phyloP scores from a whole-genome alignment of 1,140 invertebrate genomes.

The Cyphomyrmex costatus region DNA sequence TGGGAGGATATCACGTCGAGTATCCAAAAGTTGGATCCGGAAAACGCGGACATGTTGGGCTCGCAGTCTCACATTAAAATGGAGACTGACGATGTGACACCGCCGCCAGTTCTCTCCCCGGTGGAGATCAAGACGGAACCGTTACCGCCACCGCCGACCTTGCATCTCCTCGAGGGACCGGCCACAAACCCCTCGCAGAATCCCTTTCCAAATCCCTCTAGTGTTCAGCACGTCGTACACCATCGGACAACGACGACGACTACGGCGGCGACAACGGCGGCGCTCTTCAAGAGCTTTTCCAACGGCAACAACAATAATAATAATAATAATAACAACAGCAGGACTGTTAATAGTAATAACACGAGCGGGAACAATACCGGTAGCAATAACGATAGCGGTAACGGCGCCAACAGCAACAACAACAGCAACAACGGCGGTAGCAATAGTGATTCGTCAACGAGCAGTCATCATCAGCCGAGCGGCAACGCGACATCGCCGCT shows the following conservation, averaged over 20 bases:
- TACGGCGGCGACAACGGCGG: constrained; percentile 63
- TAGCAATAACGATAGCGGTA: constrained; percentile 69
- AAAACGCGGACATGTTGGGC: constrained; percentile 95
- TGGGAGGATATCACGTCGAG: constrained; percentile 96
- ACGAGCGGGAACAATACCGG: constrained; percentile 53
- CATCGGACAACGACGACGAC: constrained; percentile 78
- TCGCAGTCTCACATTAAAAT: constrained; percentile 89
- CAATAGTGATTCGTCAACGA: constrained; percentile 82
- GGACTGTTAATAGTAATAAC: constrained; percentile 5
- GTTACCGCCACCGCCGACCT: constrained; percentile 85
- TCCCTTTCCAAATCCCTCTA: constrained; percentile 75
- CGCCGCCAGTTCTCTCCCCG: constrained; percentile 91
- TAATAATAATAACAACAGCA: constrained; percentile 21
- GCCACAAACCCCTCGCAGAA: constrained; percentile 69
- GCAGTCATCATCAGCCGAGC: constrained; percentile 81
- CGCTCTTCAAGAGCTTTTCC: constrained; percentile 70
- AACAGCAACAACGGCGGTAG: constrained; percentile 70
- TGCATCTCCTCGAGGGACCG: constrained; percentile 85
- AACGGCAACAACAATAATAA: constrained; percentile 66
- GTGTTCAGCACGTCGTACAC: constrained; percentile 81
- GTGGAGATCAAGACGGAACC: constrained; percentile 91
- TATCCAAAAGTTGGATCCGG: constrained; percentile 95
- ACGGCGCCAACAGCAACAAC: constrained; percentile 68
- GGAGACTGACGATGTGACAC: constrained; percentile 90
- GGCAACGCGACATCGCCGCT: constrained; percentile 83